phyloP scores from a whole-genome alignment of 2,113 vertebrate species.

The Cyprinodon variegatus region DNA sequence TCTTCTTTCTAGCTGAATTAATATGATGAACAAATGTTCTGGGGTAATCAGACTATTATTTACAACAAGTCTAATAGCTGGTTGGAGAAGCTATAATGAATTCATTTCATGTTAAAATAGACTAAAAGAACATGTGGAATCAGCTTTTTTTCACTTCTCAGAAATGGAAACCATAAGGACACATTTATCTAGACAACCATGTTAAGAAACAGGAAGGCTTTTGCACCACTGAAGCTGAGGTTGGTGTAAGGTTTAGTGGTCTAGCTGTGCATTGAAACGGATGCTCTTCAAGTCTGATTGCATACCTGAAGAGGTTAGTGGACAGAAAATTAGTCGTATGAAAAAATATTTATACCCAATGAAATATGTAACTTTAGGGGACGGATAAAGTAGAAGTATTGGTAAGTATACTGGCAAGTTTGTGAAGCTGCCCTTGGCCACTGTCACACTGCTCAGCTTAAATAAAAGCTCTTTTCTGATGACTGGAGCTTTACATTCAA shows the following conservation, averaged over 20 bases:
- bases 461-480: not conserved
- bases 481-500: not conserved
- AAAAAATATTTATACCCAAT: not conserved
- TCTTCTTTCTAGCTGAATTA: not conserved
- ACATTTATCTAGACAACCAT: not conserved
- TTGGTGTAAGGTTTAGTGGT: not conserved
- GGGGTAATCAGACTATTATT: not conserved
- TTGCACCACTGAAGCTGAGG: not conserved
- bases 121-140: not conserved
- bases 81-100: not conserved
- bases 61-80: not conserved
- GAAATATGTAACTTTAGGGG: not conserved
- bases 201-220: not conserved
- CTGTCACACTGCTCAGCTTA: not conserved
- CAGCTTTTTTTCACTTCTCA: not conserved
- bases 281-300: not conserved
- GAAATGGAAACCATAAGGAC: not conserved
- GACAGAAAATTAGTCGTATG: not conserved
- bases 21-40: not conserved
- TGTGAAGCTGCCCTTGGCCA: not conserved
- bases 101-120: not conserved
- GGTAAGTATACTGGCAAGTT: not conserved
- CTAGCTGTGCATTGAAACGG: not conserved
- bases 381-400: not conserved
- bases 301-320: not conserved